Base-by-base conservation (phyloP, 2,888 invertebrate species). In the Chloroclysta siterata region DNA sequence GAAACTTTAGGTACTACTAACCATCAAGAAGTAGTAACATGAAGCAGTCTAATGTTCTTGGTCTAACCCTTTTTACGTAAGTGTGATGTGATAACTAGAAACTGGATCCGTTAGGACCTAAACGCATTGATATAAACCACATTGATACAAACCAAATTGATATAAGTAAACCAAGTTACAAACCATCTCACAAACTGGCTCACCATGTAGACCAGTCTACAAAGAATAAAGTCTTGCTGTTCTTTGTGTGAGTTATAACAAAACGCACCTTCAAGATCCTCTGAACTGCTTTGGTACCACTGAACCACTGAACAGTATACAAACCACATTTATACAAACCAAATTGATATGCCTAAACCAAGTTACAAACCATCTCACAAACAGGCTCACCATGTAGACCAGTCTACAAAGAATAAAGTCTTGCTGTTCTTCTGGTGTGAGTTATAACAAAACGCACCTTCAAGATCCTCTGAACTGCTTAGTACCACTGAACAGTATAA, bases 211-310 rank as follows among this genome's bases (percentile, higher is more conserved):
- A 17, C 10, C 10, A 46, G 4, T 46, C 5, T 4, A 46, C 11
- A 10, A 17, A 14, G 53, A 28, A 14, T n/a, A 42, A 28, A 42
- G 22, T 6, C 36, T 39, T 39, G 36, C 10, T 48, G 28, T 11
- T 28, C 48, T 28, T 48, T n/a, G 8, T 5, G 29, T 15, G n/a
- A n/a, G 51, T 22, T 22, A 22, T 15, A 39, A 52, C 17, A 36
- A 47, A 61, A 53, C 57, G 50, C 53, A 63, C 63, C 63, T 63
- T 50, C 3, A 50, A 58, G 36, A 39, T 58, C 48, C 28, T 39
- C 11, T 11, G 22, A n/a, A n/a, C 22, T 39, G 36, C 36, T 44
- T 33, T n/a, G 3, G 22, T 28, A 42, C 36, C 59, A 58, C 58
- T 52, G 22, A 10, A 50, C 50, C n/a, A n/a, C n/a, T n/a, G n/a